Base-by-base conservation (phyloP, 2,888 invertebrate genomes). In the Cancer borealis region DNA sequence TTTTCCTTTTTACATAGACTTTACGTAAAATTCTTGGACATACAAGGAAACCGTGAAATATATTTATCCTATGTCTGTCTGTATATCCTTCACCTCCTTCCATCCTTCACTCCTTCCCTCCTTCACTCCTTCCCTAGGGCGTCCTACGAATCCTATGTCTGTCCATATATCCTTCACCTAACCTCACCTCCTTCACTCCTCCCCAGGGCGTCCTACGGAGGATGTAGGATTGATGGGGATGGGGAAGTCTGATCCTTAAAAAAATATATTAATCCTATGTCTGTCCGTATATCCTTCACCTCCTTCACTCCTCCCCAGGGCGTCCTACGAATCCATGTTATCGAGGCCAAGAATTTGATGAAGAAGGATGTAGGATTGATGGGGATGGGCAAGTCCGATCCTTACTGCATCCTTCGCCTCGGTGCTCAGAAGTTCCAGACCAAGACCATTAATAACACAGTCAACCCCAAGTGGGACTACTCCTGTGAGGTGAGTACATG, bases 371-470 rank as follows among this genome's bases (percentile, higher is more conserved):
- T 99, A 91, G 98, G 98, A 88, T 97, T 99, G 96, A 97, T 99
- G 96, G 99, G 98, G 96, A 98, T 98, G 97, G 99, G 99, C 96
- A 99, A 99, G 97, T 99, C 99, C 0, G 99, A 99, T 97, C 99
- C 99, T 4, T 99, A 99, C 97, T 98, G 98, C 90, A 97, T 99
- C 93, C 97, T 99, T 96, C 98, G 98, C 96, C 98, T 99, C 95
- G 99, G 99, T 93, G 98, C 99, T 0, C 98, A 99, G 97, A 98
- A 98, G 96, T 99, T 98, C 97, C 98, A 98, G 96, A 99, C 99
- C 0, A 98, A 98, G 97, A 98, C 98, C 79, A 99, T 99, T 96
- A 98, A 99, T 96, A 99, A 99, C 96, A 98, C 98, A 96, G 97
- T 99, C 49, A 98, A 99, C 97, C 99, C 99, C 6, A 98, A 98